phyloP scores from a whole-genome alignment of 2,797 vertebrate species.

The Rhodeus uyekii region DNA sequence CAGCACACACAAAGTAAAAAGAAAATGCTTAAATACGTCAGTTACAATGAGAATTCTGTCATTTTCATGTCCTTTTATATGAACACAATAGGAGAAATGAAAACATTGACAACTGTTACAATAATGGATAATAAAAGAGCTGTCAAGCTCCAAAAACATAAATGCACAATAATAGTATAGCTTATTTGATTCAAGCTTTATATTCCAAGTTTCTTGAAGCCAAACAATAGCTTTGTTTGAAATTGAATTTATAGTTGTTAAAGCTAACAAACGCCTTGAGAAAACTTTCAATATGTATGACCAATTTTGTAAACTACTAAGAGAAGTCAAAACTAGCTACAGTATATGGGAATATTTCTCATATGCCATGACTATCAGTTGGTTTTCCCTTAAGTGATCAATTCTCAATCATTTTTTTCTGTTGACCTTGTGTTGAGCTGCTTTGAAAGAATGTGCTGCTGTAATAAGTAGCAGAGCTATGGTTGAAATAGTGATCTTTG shows the following conservation, averaged over 20 bases:
- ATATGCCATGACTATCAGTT: neutral
- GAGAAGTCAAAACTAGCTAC: neutral
- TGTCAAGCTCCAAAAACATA: neutral
- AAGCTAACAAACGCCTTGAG: neutral
- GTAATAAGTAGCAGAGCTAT: conserved; percentile 10
- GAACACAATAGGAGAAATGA: neutral
- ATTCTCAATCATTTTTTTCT: neutral
- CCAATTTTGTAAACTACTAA: neutral
- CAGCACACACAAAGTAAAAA: too few species aligned
- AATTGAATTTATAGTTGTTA: neutral
- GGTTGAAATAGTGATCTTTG: neutral
- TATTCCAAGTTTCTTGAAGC: neutral
- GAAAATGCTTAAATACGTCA: neutral
- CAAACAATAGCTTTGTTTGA: neutral
- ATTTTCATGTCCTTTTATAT: neutral
- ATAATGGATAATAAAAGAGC: neutral
- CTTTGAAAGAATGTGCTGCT: neutral
- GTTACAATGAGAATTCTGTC: neutral
- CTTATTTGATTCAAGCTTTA: neutral
- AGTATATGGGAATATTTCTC: neutral
- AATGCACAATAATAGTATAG: neutral
- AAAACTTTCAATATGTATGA: neutral
- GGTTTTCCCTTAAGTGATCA: neutral
- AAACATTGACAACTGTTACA: neutral
- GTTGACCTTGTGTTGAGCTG: conserved; percentile 5